These are phyloP conservation scores for Lasaia peninsularis DNA, from an alignment of 1,140 invertebrate genomes.

Conservation along the genomic window DNA sequence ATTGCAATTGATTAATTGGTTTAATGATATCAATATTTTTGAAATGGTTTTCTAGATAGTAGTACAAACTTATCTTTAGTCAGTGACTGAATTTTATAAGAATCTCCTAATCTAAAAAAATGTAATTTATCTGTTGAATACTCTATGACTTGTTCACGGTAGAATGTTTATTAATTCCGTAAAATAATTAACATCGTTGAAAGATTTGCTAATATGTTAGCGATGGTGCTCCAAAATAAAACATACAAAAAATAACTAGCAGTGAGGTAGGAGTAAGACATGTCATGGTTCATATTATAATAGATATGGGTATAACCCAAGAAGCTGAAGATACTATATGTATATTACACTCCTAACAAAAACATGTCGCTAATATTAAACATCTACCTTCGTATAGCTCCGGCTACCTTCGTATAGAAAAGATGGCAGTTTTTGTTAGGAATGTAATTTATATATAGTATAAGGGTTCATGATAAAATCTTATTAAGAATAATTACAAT, in stretches of 20 bases:
- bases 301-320: too few species aligned
- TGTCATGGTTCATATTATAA: neutral
- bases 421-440: too few species aligned
- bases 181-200: constrained; percentile 24
- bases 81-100: constrained; percentile 74
- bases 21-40: constrained; percentile 47
- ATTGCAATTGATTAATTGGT: too few species aligned
- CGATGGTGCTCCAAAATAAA: constrained; percentile 58
- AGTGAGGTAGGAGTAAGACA: constrained; percentile 1
- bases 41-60: constrained; percentile 69
- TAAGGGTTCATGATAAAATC: too few species aligned
- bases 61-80: constrained; percentile 65
- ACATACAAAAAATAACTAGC: constrained; percentile 21
- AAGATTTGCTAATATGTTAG: constrained; percentile 54
- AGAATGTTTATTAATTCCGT: neutral
- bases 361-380: too few species aligned
- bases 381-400: too few species aligned
- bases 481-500: too few species aligned
- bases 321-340: too few species aligned
- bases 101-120: constrained; percentile 58
- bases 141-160: constrained; percentile 24
- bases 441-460: too few species aligned
- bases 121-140: constrained; percentile 52
- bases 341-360: too few species aligned
- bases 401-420: too few species aligned